phyloP scores from a whole-genome alignment of 2,797 vertebrate genomes.

The Argyrosomus regius region DNA sequence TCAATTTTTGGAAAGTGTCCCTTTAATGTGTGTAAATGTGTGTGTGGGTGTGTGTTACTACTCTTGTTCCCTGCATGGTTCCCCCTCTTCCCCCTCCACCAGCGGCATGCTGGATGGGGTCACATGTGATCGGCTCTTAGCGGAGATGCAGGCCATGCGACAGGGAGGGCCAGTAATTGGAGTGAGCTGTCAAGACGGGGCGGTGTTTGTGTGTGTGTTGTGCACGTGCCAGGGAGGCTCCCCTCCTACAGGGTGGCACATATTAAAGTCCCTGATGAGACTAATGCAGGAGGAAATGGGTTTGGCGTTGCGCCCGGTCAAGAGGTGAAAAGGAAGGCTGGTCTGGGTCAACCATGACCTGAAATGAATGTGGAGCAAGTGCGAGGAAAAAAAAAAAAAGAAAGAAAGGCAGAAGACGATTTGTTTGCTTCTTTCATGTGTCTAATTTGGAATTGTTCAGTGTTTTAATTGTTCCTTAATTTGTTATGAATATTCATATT shows the following conservation, averaged over 20 bases:
- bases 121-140: slow-evolving; percentile 76
- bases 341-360: slow-evolving; percentile 47
- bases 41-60: slow-evolving; percentile 23
- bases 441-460: background rate
- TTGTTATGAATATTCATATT: slow-evolving; percentile 53
- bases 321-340: slow-evolving; percentile 66
- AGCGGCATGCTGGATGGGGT: slow-evolving; percentile 71
- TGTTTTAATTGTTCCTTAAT: slow-evolving; percentile 19
- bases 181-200: slow-evolving; percentile 83
- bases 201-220: slow-evolving; percentile 49
- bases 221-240: slow-evolving; percentile 72
- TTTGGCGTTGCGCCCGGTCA: slow-evolving; percentile 64
- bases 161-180: slow-evolving; percentile 79
- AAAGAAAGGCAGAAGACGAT: background rate
- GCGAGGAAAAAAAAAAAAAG: background rate
- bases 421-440: background rate
- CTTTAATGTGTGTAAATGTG: slow-evolving; percentile 40
- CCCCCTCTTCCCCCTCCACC: slow-evolving; percentile 61
- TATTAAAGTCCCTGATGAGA: slow-evolving; percentile 83
- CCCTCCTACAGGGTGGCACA: slow-evolving; percentile 78
- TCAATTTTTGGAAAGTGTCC: slow-evolving; percentile 46
- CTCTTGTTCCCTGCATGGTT: slow-evolving; percentile 22
- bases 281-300: slow-evolving; percentile 83
- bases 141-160: slow-evolving; percentile 75
- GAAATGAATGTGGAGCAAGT: background rate